Conservation (phyloP, 2,888 invertebrate species). For the Thysanoteuthis rhombus region DNA sequence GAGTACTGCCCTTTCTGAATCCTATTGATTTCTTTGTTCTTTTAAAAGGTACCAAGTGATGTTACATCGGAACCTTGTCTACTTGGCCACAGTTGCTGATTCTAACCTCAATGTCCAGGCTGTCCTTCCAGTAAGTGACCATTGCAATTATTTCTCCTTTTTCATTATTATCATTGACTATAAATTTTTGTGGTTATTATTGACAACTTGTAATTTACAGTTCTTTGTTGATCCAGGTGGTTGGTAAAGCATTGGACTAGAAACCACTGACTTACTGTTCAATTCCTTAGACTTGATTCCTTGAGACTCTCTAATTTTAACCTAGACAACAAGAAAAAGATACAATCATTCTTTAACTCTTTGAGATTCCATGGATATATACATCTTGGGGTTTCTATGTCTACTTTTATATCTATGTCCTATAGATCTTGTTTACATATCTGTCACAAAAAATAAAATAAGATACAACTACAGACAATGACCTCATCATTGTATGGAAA, state of each 20-base stretch:
- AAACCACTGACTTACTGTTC: neutral
- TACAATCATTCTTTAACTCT: no score
- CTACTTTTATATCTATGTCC: no score
- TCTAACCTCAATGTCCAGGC: conserved; percentile 91
- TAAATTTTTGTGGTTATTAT: neutral
- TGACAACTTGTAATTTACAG: neutral
- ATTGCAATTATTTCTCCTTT: neutral
- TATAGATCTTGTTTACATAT: no score
- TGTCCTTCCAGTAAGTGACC: conserved; percentile 83
- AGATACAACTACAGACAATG: no score
- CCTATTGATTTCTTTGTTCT: conserved; percentile 20
- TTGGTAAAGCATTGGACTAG: neutral
- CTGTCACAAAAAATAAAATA: no score
- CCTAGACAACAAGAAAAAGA: no score
- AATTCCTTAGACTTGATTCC: neutral
- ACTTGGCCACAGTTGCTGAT: conserved; percentile 96
- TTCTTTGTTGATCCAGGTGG: neutral
- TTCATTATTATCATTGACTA: neutral
- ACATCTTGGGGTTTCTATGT: no score
- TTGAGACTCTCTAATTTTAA: no score
- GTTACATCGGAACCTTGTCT: conserved; percentile 93
- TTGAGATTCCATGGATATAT: no score
- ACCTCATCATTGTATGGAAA: no score
- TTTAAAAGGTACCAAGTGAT: conserved; percentile 81
- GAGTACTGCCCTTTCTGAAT: neutral